Percentiles rank a stretch among this genome's conserved stretches.
Conservation (phyloP, 2,113 vertebrate species). For the Perognathus longimembris region DNA sequence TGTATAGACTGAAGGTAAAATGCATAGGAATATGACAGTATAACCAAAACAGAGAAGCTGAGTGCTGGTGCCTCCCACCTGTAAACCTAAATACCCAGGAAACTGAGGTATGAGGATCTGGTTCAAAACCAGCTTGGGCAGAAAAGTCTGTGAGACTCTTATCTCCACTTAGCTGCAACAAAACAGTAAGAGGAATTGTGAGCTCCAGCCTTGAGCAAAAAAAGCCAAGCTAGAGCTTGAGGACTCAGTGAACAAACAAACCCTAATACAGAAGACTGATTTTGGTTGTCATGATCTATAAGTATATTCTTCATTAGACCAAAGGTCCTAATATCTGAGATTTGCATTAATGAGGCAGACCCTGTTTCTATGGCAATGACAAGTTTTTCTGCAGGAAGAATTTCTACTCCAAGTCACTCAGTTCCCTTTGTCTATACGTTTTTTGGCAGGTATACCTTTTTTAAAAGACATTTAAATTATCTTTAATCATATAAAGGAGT, state of each 20-base stretch:
- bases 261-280: neutral
- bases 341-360: neutral
- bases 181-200: too few species aligned
- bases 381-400: fast-evolving
- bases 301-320: neutral
- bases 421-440: neutral
- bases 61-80: too few species aligned
- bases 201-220: too few species aligned
- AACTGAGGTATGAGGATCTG: too few species aligned
- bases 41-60: neutral
- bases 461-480: too few species aligned
- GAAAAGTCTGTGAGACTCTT: too few species aligned
- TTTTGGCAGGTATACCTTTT: neutral
- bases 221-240: too few species aligned
- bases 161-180: too few species aligned
- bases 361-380: neutral
- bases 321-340: neutral
- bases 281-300: neutral
- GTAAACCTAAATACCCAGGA: too few species aligned
- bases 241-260: too few species aligned
- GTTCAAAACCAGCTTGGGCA: too few species aligned
- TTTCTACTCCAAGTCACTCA: neutral
- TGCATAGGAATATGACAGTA: neutral
- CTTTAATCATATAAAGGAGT: too few species aligned
- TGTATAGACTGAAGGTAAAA: neutral